Percentiles rank a stretch among this genome's conserved stretches.
phyloP scores from a whole-genome alignment of 2,797 vertebrate species.

The Hephaestus fuliginosus region DNA sequence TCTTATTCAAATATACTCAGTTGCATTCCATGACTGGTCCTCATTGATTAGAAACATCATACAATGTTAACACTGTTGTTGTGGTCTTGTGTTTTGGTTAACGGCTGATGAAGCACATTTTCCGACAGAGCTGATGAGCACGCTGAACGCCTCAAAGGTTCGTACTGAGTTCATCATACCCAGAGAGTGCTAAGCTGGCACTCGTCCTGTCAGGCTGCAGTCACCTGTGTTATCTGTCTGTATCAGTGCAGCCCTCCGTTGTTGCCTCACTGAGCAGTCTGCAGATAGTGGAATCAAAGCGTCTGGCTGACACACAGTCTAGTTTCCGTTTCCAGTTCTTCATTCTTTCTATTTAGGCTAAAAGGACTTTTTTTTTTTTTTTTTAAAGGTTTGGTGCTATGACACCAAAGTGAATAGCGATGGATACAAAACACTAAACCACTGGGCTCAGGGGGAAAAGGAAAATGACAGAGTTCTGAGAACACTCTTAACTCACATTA shows the following conservation, averaged over 20 bases:
- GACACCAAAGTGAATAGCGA: constrained; percentile 14
- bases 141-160: constrained; percentile 9
- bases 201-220: constrained; percentile 28
- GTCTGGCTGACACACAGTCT: constrained; percentile 25
- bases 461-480: constrained; percentile 11
- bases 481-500: constrained; percentile 19
- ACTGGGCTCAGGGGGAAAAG: neutral
- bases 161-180: constrained; percentile 20
- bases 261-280: constrained; percentile 52
- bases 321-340: constrained; percentile 22
- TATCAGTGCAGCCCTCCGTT: constrained; percentile 32
- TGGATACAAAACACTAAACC: constrained; percentile 16
- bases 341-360: constrained; percentile 20
- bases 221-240: constrained; percentile 54
- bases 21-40: neutral
- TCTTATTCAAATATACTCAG: neutral
- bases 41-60: neutral
- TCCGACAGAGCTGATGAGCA: constrained; percentile 9
- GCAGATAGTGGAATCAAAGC: constrained; percentile 43
- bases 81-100: neutral
- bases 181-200: neutral
- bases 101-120: constrained; percentile 1
- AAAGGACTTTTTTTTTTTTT: neutral
- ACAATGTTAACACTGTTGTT: neutral
- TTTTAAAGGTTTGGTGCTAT: neutral